Base-by-base conservation (phyloP, 92 coral and sea anemone species). In the Siderastrea radians region DNA sequence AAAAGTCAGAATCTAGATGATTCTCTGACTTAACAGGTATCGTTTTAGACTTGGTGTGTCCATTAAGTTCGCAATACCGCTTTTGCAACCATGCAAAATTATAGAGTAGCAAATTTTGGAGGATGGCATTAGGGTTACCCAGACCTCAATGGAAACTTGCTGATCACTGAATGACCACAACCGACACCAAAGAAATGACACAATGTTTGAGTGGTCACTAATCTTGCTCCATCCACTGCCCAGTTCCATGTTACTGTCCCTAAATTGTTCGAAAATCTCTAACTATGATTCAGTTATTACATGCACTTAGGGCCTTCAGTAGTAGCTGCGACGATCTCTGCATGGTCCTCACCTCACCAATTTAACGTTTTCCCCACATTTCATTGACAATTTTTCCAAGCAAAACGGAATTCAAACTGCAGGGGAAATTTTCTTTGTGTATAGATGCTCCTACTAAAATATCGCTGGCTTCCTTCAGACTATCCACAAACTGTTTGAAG, bases 181-280 rank as follows among this genome's bases (percentile, higher is more conserved):
- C 64, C 43, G 38, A 53, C 9, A 79, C 17, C 83, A 72, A 59
- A 78, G 68, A 79, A 60, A 61, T 79, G 83, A 79, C 72, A 79
- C 83, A 62, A 7, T 10, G 72, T 62, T 79, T 62, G 72, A 51
- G 72, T 79, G 13, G 45, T 69, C 86, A 71, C 86, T 69, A 38
- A 82, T 82, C 53, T 82, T 82, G 78, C 68, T 69, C 86, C 86
- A 82, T 82, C 86, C 78, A 12, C 86, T n/a, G 10, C 52, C 86
- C 50, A 82, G 51, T 82, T 82, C 78, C 38, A 69, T 49, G 53
- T 47, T 82, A 71, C 78, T 82, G 70, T 43, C 86, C 53, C 78
- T 55, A 82, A 82, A 82, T 38, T 69, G 77, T 60, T 82, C 68
- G 78, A 82, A 69, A 58, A 80, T 71, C 79, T 73, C 70, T 55